Base-by-base conservation (phyloP, 2,797 vertebrate genomes). In the Muscicapa striata region DNA sequence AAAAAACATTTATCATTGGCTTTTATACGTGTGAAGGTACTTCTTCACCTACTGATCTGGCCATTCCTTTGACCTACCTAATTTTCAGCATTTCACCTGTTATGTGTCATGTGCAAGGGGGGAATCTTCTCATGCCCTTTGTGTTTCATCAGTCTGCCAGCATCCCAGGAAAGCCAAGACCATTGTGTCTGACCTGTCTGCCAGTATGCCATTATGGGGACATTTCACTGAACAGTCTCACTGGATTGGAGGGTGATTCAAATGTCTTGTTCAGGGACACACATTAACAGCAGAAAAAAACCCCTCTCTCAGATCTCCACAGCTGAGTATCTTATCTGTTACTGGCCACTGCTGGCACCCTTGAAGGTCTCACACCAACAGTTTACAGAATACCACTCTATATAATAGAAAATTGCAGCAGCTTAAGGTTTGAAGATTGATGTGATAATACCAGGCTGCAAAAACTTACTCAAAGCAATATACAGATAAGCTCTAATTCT, bases 201-300 rank as follows among this genome's bases (percentile, higher is more conserved):
- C 48, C 64, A 29, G 24, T 18, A 7, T 59, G 10, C 19, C 8
- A 4, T 49, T 49, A 15, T 19, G 30, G 19, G 10, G 15, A 49
- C 38, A 15, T 12, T 40, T 80, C 46, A 61, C 38, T 51, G 4
- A 43, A 6, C 46, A 21, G 38, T 52, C 26, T 16, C 32, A 20
- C 32, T 61, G 66, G 21, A 4, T 26, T 2, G 0, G 32, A 61
- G 55, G 4, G 30, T 2, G 7, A 12, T 22, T 40, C 19, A n/a
- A 15, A 15, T 68, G 18, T 27, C 34, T 57, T 67, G 18, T 11
- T 69, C 26, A 51, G 13, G 21, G 13, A 4, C 38, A 43, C 20
- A 16, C 16, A 51, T 8, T 36, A 51, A 10, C 6, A 30, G 26
- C 5, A 2, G 16, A 5, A 30, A 40, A 61, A 26, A 81, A 59